These are phyloP conservation scores for Zaprionus vittiger DNA, from an alignment of 1,140 invertebrate species.

Conservation along the genomic window DNA sequence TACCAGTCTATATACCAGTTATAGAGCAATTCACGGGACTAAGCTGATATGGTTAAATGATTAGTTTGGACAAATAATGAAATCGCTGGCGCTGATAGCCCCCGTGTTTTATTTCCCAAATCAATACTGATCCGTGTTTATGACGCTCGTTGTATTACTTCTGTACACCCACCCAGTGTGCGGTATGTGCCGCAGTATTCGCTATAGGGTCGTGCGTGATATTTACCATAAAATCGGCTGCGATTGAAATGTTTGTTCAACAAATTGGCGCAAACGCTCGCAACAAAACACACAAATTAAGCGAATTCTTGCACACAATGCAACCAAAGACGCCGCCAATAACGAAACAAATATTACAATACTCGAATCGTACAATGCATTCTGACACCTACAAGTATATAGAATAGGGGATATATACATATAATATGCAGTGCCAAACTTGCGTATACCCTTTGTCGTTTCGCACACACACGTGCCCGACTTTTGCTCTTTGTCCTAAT, in stretches of 20 bases:
- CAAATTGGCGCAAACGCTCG: conserved; percentile 67
- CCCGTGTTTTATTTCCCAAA: conserved; percentile 3
- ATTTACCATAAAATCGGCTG: conserved; percentile 58
- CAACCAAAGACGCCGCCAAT: conserved; percentile 38
- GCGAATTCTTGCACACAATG: conserved; percentile 66
- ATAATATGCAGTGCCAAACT: neutral
- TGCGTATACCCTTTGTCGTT: neutral
- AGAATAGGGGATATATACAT: neutral
- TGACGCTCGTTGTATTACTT: neutral
- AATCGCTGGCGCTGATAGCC: conserved; percentile 16
- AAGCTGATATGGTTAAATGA: conserved; percentile 17
- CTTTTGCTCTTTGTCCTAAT: conserved; percentile 5
- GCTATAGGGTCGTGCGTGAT: conserved; percentile 57
- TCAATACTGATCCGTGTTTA: conserved; percentile 14
- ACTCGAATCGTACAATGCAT: conserved; percentile 28
- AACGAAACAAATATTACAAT: neutral
- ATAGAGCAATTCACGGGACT: neutral
- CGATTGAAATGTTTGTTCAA: conserved; percentile 67
- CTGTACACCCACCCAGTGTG: neutral
- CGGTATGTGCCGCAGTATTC: neutral
- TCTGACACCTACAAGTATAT: conserved; percentile 32
- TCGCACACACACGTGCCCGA: neutral
- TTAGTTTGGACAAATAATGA: conserved; percentile 33
- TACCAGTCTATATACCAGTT: neutral
- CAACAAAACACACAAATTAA: conserved; percentile 61